These are phyloP conservation scores for Plectrocnemia conspersa DNA, from an alignment of 1,140 invertebrate species.

Conservation along the genomic window DNA sequence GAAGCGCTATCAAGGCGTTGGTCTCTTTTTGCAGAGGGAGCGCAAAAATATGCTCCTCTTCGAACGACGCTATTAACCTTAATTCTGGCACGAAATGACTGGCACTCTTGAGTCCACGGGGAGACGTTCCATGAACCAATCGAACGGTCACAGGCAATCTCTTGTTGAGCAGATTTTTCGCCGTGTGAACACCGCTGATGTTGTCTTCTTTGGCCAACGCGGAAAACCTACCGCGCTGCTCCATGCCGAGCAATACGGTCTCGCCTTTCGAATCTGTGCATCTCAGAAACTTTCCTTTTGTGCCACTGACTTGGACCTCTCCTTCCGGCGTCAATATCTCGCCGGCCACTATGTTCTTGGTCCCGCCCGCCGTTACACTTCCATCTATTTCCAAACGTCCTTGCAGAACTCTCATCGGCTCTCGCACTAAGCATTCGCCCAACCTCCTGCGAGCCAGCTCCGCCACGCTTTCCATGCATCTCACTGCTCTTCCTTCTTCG, in stretches of 20 bases:
- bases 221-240: slow-evolving; percentile 85
- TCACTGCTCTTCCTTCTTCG: slow-evolving; percentile 84
- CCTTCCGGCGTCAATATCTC: slow-evolving; percentile 74
- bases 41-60: slow-evolving; percentile 81
- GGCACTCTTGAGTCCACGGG: slow-evolving; percentile 70
- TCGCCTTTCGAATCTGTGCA: slow-evolving; percentile 83
- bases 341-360: slow-evolving; percentile 66
- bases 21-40: slow-evolving; percentile 75
- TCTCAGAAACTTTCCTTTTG: slow-evolving; percentile 71
- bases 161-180: slow-evolving; percentile 79
- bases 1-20: slow-evolving; percentile 72
- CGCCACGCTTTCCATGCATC: slow-evolving; percentile 82
- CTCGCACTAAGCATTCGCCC: slow-evolving; percentile 77
- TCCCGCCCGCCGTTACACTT: slow-evolving; percentile 64
- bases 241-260: slow-evolving; percentile 74
- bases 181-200: slow-evolving; percentile 87
- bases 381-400: slow-evolving; percentile 62
- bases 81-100: slow-evolving; percentile 78
- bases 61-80: slow-evolving; percentile 75
- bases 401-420: slow-evolving; percentile 77
- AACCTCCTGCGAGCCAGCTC: slow-evolving; percentile 74
- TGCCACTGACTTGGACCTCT: slow-evolving; percentile 60
- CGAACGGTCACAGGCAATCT: slow-evolving; percentile 85
- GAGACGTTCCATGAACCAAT: slow-evolving; percentile 81
- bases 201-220: slow-evolving; percentile 85